phyloP scores from a whole-genome alignment of 2,888 invertebrate species.

The Copidosoma aretas region DNA sequence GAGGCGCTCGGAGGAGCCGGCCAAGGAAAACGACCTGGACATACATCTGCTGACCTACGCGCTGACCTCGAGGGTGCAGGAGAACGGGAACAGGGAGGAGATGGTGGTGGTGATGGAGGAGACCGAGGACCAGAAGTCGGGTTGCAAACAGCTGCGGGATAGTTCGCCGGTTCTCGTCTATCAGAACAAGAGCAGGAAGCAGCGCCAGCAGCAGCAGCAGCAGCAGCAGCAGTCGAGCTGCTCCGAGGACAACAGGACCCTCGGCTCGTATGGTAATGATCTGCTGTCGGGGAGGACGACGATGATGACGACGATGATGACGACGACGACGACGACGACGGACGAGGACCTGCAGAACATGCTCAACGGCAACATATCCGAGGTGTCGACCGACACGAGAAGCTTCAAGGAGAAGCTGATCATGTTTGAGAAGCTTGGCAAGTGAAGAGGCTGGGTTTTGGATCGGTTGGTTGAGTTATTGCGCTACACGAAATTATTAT shows the following conservation, averaged over 20 bases:
- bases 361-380: constrained; percentile 61
- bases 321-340: constrained; percentile 54
- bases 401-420: constrained; percentile 61
- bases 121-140: neutral
- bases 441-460: constrained; percentile 49
- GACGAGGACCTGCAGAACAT: constrained; percentile 61
- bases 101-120: constrained; percentile 41
- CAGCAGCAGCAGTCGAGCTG: constrained; percentile 52
- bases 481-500: neutral
- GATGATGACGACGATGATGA: constrained; percentile 50
- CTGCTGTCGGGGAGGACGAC: constrained; percentile 56
- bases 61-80: constrained; percentile 55
- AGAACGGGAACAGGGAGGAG: constrained; percentile 55
- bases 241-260: constrained; percentile 58
- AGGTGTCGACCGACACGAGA: constrained; percentile 58
- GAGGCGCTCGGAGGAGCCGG: neutral
- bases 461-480: neutral
- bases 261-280: constrained; percentile 53
- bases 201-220: constrained; percentile 47
- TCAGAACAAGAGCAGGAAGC: constrained; percentile 54
- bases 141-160: neutral
- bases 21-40: constrained; percentile 50
- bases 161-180: constrained; percentile 48
- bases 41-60: constrained; percentile 57
- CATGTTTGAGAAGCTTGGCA: constrained; percentile 61